phyloP scores from a whole-genome alignment of 2,888 invertebrate genomes.

The Anthoptus insignis region DNA sequence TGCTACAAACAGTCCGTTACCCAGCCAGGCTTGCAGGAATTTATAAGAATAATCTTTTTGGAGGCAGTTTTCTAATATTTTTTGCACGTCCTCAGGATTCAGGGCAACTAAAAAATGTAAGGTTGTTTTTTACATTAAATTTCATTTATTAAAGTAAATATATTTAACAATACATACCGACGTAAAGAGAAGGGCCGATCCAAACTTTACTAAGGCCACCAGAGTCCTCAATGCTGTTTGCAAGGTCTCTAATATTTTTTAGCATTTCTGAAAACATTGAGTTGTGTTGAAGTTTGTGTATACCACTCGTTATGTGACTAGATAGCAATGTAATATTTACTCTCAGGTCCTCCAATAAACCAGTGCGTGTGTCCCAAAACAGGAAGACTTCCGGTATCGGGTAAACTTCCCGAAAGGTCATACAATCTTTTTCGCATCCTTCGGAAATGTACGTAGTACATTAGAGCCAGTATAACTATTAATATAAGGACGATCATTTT shows the following conservation, averaged over 20 bases:
- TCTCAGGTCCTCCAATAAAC: constrained; percentile 74
- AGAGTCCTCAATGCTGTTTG: constrained; percentile 52
- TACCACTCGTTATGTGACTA: no score
- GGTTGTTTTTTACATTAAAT: neutral
- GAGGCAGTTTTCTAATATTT: constrained; percentile 69
- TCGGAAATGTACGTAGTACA: constrained; percentile 66
- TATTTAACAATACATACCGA: constrained; percentile 58
- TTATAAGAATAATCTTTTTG: constrained; percentile 72
- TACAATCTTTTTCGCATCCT: constrained; percentile 61
- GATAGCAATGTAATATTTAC: constrained; percentile 59
- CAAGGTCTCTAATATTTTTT: constrained; percentile 59
- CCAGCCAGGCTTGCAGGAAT: constrained; percentile 70
- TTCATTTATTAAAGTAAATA: no score
- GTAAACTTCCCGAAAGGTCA: constrained; percentile 61
- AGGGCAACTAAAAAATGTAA: constrained; percentile 59
- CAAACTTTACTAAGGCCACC: constrained; percentile 63
- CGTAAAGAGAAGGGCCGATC: constrained; percentile 71
- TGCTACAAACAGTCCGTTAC: constrained; percentile 74
- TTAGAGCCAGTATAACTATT: constrained; percentile 54
- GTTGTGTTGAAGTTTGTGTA: no score
- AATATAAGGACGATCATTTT: constrained; percentile 62
- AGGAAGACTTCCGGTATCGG: constrained; percentile 62
- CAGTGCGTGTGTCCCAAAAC: constrained; percentile 71
- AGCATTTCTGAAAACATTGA: constrained; percentile 68
- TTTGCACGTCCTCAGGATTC: constrained; percentile 71